Evolutionary conservation across 1,140 invertebrate species (phyloP).

Genomic region (Rhopalosiphum padi): DNA sequence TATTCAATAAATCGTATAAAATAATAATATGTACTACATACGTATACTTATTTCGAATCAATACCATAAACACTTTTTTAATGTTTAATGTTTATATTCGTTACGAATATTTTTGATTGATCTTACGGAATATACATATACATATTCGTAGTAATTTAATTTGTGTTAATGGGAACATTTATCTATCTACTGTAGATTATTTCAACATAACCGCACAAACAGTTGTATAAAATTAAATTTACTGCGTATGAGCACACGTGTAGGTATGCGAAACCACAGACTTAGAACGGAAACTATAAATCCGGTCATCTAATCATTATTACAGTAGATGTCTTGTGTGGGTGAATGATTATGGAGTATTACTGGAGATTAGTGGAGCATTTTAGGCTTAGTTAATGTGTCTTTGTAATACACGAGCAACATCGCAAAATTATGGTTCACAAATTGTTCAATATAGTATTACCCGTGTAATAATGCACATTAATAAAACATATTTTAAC

Average conservation of each 20-base stretch:
- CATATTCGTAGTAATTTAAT: background rate
- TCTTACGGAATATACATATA: background rate
- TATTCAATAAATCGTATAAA: background rate
- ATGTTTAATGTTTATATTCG: background rate
- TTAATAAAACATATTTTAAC: slow-evolving; percentile 20
- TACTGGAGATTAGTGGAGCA: background rate
- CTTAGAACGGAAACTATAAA: background rate
- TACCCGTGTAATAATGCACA: background rate
- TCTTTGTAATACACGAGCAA: background rate
- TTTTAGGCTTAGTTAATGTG: slow-evolving; percentile 18
- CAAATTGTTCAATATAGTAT: background rate
- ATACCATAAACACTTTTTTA: background rate
- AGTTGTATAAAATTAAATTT: background rate
- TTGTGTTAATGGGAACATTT: background rate
- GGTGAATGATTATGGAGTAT: background rate
- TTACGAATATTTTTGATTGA: background rate
- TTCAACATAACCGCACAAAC: background rate
- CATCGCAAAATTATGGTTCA: background rate
- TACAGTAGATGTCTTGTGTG: background rate
- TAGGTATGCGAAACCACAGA: background rate
- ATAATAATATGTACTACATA: background rate
- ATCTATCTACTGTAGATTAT: background rate
- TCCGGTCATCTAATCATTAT: slow-evolving; percentile 33
- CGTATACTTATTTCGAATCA: background rate
- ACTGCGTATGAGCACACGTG: background rate